Base-by-base conservation (phyloP, 2,888 invertebrate genomes). In the Linnaemya tessellans region DNA sequence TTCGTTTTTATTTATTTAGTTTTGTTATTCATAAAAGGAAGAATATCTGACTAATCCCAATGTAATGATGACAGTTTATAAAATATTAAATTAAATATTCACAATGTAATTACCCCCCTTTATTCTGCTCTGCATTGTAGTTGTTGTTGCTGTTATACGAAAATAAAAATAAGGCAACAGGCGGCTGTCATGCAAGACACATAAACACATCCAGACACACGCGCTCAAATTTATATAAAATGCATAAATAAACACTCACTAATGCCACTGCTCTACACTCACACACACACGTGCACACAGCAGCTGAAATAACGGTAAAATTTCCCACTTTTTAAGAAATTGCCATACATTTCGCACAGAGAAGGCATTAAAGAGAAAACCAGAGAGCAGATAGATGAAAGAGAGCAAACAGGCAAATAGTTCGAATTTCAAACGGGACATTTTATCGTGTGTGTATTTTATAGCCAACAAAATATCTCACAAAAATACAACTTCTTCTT, bases 1-100 rank as follows among this genome's bases (percentile, higher is more conserved):
- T 41, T 49, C 41, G n/a, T 58, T 68, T 46, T 60, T 54, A 64
- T 68, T 70, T 77, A 51, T 77, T 64, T 65, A 77, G n/a, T 30
- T 83, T 78, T 65, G n/a, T 43, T 73, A 83, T 77, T 71, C 77
- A 78, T 43, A 82, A 82, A 77, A 20, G 64, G 49, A 71, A 64
- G 22, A 60, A 54, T 71, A 80, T 13, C 60, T 67, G 25, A 74
- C 70, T 85, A 82, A 85, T 74, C 82, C 65, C 64, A 35, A 62
- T 58, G 60, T 85, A 82, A 82, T 71, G 82, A 80, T 80, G 85
- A 85, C 82, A 82, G 71, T 80, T 82, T 85, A 71, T 82, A 82
- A 82, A 70, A 79, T 83, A 80, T 82, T 75, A 85, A 82, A 79
- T 85, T 70, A 85, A 85, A 85, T 85, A 85, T 85, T 79, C 82